phyloP scores from a whole-genome alignment of 2,888 invertebrate genomes.

The Aphodius sticticus region DNA sequence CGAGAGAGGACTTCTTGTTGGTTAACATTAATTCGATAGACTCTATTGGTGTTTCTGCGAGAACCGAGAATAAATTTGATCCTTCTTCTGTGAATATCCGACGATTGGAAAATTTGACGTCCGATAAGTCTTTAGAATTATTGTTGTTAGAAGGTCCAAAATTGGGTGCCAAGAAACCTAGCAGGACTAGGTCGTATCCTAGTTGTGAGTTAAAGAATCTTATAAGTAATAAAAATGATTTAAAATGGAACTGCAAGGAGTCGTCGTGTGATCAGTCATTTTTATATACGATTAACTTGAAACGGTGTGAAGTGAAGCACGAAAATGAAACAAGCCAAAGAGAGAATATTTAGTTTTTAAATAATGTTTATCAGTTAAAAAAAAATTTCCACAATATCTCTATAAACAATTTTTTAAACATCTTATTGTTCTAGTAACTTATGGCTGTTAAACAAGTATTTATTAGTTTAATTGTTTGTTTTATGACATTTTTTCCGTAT shows the following conservation, averaged over 20 bases:
- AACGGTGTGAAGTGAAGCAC: not conserved
- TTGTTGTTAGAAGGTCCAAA: not conserved
- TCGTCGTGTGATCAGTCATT: not conserved
- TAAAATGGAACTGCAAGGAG: conserved; percentile 1
- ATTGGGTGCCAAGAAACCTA: not conserved
- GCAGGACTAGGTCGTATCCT: conserved; percentile 9
- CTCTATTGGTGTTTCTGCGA: conserved; percentile 30
- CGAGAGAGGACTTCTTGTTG: conserved; percentile 30
- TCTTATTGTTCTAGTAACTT: not conserved
- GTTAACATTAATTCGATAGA: conserved; percentile 32
- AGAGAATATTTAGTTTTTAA: not conserved
- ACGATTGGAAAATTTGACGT: not conserved
- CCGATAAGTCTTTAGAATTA: not conserved
- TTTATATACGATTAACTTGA: conserved; percentile 16
- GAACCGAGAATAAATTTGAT: not conserved
- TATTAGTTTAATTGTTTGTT: not conserved
- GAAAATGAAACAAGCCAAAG: not conserved
- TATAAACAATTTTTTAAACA: not conserved
- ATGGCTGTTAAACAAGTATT: conserved; percentile 4
- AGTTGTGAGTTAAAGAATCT: conserved; percentile 1
- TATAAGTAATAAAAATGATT: not conserved
- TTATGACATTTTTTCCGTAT: not conserved
- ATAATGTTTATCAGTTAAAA: not conserved
- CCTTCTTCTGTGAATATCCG: not conserved
- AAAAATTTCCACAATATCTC: not conserved